These are phyloP conservation scores for Cyclura pinguis DNA, from an alignment of 2,797 vertebrate genomes.

Conservation along the genomic window DNA sequence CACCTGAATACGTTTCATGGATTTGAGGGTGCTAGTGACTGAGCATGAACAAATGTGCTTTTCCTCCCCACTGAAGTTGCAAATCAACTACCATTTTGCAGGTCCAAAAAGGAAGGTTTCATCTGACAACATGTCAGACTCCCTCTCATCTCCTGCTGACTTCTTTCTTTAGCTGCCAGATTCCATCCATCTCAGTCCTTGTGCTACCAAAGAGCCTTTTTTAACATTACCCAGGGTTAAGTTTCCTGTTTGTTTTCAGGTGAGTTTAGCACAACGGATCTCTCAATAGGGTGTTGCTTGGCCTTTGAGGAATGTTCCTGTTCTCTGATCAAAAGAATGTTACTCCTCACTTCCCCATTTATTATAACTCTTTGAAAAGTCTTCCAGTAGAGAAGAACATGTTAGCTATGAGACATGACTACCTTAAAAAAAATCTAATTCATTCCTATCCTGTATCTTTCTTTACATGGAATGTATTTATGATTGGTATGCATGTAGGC, in stretches of 20 bases:
- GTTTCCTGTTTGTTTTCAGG: neutral
- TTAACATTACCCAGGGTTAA: neutral
- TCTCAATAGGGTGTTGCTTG: neutral
- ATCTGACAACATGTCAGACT: neutral
- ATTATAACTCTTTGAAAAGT: neutral
- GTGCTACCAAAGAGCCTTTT: neutral
- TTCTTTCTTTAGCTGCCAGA: neutral
- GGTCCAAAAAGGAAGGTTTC: too few relatives aligned
- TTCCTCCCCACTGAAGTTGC: too few relatives aligned
- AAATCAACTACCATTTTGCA: too few relatives aligned
- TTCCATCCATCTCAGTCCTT: neutral
- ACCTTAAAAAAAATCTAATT: neutral
- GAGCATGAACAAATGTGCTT: too few relatives aligned
- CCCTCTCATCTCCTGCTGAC: too few relatives aligned
- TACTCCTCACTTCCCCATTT: neutral
- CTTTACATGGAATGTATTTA: fast-evolving
- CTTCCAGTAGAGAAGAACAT: neutral
- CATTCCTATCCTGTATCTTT: neutral
- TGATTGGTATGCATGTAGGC: neutral
- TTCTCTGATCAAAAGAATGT: neutral
- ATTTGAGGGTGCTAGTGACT: too few relatives aligned
- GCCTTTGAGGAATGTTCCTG: neutral
- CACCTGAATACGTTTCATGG: too few relatives aligned
- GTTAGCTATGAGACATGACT: neutral
- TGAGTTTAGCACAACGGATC: neutral